Evolutionary conservation across 2,888 invertebrate species (phyloP).

Genomic region (Drosophila setosimentum): DNA sequence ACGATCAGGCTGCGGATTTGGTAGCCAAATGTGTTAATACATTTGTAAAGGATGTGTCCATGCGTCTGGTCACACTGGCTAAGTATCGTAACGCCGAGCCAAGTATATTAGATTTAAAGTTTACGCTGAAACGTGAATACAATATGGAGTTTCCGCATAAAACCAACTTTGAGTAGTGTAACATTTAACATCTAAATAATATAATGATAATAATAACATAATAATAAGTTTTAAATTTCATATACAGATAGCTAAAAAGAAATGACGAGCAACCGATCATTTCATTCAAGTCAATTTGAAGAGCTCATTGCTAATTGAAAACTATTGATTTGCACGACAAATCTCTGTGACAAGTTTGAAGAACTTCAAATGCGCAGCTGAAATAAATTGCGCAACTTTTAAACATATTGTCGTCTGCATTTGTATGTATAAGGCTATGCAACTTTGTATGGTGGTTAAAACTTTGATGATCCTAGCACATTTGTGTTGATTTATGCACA

Average conservation of each 20-base stretch:
- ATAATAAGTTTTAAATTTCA: background rate
- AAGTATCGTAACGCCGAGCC: constrained; percentile 36
- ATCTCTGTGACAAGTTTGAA: background rate
- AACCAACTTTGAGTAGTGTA: too few relatives aligned
- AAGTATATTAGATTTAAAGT: constrained; percentile 48
- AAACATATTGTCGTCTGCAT: background rate
- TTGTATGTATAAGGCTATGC: constrained; percentile 1
- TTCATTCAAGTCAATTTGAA: too few relatives aligned
- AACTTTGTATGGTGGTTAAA: constrained; percentile 46
- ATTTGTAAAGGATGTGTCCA: constrained; percentile 51
- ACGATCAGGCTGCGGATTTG: constrained; percentile 62
- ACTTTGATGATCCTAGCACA: constrained; percentile 41
- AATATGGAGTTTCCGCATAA: constrained; percentile 56
- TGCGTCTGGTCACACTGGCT: constrained; percentile 40
- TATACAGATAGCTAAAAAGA: too few relatives aligned
- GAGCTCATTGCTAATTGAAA: background rate
- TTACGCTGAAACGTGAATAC: constrained; percentile 63
- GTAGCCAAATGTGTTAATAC: constrained; percentile 39
- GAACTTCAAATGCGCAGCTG: background rate
- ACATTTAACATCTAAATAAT: background rate
- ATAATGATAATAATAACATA: too few relatives aligned
- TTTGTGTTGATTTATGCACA: constrained; percentile 53
- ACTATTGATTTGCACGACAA: background rate
- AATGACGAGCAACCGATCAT: too few relatives aligned
- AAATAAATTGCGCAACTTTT: background rate